A percentile compares a stretch with the other conserved stretches of the same genome.
phyloP scores from a whole-genome alignment of 2,113 vertebrate species.

The Protobothrops mucrosquamatus region DNA sequence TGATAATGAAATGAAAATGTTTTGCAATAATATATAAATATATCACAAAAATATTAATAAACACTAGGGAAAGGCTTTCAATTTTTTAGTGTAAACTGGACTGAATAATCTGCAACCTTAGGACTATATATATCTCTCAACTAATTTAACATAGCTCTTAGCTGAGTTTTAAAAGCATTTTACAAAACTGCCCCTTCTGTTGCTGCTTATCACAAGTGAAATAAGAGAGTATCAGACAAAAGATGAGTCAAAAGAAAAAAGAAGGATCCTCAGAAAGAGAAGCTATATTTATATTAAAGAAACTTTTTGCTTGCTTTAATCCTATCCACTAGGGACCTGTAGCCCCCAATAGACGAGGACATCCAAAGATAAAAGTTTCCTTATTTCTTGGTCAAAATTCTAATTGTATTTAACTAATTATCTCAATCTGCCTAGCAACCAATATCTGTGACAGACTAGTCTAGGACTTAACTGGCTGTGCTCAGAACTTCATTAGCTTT shows the following conservation, averaged over 20 bases:
- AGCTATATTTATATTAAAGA: too few species aligned
- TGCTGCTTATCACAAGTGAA: background rate
- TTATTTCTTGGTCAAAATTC: background rate
- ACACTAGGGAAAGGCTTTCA: slow-evolving; percentile 15
- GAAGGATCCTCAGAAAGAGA: too few species aligned
- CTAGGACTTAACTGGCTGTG: background rate
- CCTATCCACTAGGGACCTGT: background rate
- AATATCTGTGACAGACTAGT: background rate
- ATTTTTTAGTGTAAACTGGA: background rate
- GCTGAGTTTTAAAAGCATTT: background rate
- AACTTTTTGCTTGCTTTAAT: background rate
- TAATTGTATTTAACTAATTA: background rate
- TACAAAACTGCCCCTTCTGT: background rate
- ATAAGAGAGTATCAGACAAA: background rate
- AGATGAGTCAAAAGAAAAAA: background rate
- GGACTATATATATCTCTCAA: background rate
- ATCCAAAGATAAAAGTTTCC: background rate
- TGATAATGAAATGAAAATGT: slow-evolving; percentile 34
- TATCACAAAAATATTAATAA: background rate
- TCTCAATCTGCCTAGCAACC: background rate
- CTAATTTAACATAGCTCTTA: background rate
- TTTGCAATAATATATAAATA: background rate
- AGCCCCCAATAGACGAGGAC: background rate
- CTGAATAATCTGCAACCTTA: background rate
- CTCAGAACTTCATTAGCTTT: background rate